Evolutionary conservation across 2,888 invertebrate species (phyloP).

Genomic region (Drosophila ezoana): DNA sequence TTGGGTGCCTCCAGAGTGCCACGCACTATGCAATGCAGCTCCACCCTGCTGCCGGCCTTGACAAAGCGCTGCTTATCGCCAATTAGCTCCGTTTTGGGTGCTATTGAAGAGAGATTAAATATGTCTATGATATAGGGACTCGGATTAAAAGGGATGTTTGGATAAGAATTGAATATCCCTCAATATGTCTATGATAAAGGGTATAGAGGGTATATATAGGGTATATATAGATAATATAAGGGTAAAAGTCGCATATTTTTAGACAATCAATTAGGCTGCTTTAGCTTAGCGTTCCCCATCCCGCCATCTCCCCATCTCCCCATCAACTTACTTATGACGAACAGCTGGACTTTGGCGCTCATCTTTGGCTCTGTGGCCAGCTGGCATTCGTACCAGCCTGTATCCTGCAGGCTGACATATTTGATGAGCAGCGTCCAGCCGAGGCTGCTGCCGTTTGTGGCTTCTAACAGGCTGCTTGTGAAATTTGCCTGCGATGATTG

Average conservation of each 20-base stretch:
- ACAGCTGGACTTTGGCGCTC: conserved; percentile 91
- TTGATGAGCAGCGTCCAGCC: conserved; percentile 95
- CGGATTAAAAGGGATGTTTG: too few relatives aligned
- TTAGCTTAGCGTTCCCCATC: neutral
- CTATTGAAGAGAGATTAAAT: conserved; percentile 85
- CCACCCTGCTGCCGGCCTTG: conserved; percentile 94
- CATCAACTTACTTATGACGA: conserved; percentile 68
- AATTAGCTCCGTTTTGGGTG: conserved; percentile 94
- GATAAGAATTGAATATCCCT: too few relatives aligned
- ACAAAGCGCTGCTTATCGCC: conserved; percentile 96
- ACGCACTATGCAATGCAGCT: conserved; percentile 94
- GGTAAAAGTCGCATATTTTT: neutral
- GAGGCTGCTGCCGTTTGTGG: conserved; percentile 89
- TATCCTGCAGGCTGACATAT: conserved; percentile 94
- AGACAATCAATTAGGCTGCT: neutral
- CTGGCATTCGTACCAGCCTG: conserved; percentile 96
- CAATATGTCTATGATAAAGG: too few relatives aligned
- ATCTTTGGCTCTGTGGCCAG: conserved; percentile 97
- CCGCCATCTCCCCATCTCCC: neutral
- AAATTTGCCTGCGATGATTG: conserved; percentile 55
- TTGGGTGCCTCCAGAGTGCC: conserved; percentile 95
- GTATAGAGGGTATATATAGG: too few relatives aligned
- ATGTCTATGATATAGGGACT: too few relatives aligned
- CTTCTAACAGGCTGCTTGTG: conserved; percentile 84
- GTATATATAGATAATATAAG: too few relatives aligned